phyloP scores from a whole-genome alignment of 1,140 invertebrate species.

The Mizuhopecten yessoensis region DNA sequence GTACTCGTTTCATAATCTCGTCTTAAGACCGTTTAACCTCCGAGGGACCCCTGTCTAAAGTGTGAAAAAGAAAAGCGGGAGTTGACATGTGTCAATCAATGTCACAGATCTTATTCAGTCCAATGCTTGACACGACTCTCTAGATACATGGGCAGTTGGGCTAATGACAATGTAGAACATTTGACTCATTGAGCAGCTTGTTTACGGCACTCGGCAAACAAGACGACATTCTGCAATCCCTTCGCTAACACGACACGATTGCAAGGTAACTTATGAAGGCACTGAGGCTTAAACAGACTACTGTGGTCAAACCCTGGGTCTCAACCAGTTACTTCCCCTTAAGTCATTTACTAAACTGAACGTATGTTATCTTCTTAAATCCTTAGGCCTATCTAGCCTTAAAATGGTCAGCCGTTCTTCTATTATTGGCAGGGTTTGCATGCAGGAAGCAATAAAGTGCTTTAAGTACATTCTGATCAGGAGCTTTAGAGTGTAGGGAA shows the following conservation, averaged over 20 bases:
- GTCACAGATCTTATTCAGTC: neutral
- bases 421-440: no score
- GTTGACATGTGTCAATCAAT: constrained; percentile 33
- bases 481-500: no score
- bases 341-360: no score
- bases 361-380: neutral
- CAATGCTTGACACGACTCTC: constrained; percentile 30
- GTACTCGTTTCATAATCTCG: constrained; percentile 1
- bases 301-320: neutral
- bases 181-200: constrained; percentile 30
- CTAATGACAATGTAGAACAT: constrained; percentile 30
- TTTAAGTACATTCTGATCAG: no score
- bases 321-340: neutral
- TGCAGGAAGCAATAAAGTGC: no score
- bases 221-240: neutral
- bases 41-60: neutral
- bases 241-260: neutral
- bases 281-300: neutral
- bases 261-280: neutral
- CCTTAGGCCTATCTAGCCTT: no score
- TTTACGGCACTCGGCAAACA: constrained; percentile 17
- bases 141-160: constrained; percentile 6
- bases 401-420: no score
- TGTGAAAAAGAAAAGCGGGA: constrained; percentile 24
- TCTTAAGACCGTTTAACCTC: constrained; percentile 1